phyloP scores from a whole-genome alignment of 2,888 invertebrate species.

The Chrysodeixis includens region DNA sequence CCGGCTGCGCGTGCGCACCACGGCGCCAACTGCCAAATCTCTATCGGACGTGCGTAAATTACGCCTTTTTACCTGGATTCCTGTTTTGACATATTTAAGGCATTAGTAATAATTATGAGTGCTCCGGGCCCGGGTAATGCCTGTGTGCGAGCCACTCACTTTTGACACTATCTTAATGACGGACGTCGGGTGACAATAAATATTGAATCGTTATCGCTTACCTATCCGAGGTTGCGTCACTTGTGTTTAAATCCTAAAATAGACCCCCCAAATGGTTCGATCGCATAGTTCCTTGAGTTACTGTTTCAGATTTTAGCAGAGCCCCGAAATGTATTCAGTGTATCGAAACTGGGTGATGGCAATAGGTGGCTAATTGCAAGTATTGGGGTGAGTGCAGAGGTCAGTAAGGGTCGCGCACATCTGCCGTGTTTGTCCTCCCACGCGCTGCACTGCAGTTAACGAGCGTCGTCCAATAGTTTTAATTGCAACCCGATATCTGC shows the following conservation, averaged over 20 bases:
- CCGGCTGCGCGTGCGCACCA: slow-evolving; percentile 69
- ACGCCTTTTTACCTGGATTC: slow-evolving; percentile 89
- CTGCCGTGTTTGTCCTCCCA: slow-evolving; percentile 85
- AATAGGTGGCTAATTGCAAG: slow-evolving; percentile 78
- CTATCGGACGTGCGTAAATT: slow-evolving; percentile 89
- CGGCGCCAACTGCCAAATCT: slow-evolving; percentile 90
- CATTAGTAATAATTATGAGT: slow-evolving; percentile 90
- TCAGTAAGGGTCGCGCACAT: slow-evolving; percentile 81
- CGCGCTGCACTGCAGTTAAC: slow-evolving; percentile 77
- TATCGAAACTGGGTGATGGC: slow-evolving; percentile 63
- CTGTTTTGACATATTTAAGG: slow-evolving; percentile 90
- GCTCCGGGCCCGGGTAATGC: slow-evolving; percentile 80
- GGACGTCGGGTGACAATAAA: slow-evolving; percentile 88
- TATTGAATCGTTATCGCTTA: slow-evolving; percentile 87
- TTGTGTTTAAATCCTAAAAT: slow-evolving; percentile 78
- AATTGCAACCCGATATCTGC: slow-evolving; percentile 87
- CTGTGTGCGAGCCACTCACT: slow-evolving; percentile 82
- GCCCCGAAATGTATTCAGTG: slow-evolving; percentile 14
- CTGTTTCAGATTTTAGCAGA: slow-evolving; percentile 36
- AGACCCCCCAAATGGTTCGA: slow-evolving; percentile 82
- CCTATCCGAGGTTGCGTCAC: slow-evolving; percentile 82
- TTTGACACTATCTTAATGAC: slow-evolving; percentile 90
- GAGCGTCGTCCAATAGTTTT: slow-evolving; percentile 82
- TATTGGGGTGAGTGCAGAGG: slow-evolving; percentile 76
- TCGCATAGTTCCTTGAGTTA: slow-evolving; percentile 34